Conservation (phyloP, 2,797 vertebrate species). For the Thripadectes ignobilis region DNA sequence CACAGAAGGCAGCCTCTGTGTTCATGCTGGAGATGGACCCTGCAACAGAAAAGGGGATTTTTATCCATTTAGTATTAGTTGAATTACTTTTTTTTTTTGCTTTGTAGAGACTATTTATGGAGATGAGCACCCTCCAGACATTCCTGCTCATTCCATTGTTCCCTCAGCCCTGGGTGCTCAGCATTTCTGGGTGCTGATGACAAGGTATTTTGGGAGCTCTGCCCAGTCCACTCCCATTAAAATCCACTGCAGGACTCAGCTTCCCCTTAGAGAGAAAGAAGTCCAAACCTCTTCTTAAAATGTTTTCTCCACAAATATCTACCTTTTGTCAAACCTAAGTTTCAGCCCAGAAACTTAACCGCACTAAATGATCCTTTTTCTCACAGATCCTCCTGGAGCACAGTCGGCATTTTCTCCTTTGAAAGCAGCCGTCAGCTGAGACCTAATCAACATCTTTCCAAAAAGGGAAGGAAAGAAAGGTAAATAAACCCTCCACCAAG, state of each 20-base stretch:
- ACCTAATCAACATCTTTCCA: neutral
- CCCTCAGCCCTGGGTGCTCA: neutral
- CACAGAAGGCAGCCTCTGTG: fast-evolving
- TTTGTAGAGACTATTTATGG: neutral
- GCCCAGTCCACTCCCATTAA: neutral
- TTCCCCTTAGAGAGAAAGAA: neutral
- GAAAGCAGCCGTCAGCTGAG: neutral
- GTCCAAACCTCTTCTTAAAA: neutral
- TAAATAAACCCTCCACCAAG: neutral
- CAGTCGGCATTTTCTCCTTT: neutral
- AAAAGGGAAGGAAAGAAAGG: neutral
- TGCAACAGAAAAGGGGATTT: neutral
- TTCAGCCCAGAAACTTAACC: neutral
- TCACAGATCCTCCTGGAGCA: neutral
- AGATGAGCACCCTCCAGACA: neutral
- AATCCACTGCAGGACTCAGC: neutral
- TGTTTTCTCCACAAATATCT: neutral
- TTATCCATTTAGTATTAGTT: neutral
- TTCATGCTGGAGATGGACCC: fast-evolving
- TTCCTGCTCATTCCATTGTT: neutral
- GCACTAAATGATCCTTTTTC: neutral
- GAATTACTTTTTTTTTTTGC: neutral
- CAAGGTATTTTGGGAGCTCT: neutral
- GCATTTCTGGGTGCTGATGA: neutral
- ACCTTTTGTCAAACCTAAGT: neutral